Evolutionary conservation across 2,888 invertebrate species (phyloP).

Genomic region (Philopedon plagiatum): DNA sequence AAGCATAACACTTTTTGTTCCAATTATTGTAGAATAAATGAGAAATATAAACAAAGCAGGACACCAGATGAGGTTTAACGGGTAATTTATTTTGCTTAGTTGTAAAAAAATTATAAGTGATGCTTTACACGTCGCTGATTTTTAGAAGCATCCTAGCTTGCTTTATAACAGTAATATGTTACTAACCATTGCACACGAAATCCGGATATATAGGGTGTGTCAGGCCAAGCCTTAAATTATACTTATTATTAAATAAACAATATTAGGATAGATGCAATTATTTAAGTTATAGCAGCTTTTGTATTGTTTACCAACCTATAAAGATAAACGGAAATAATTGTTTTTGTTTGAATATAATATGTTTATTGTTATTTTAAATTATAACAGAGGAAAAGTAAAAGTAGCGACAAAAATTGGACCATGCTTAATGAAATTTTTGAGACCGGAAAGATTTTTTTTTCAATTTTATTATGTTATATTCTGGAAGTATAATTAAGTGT

Average conservation of each 20-base stretch:
- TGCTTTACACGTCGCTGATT: constrained; percentile 46
- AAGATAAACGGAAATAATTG: constrained; percentile 4
- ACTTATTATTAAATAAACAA: constrained; percentile 23
- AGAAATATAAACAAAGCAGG: constrained; percentile 35
- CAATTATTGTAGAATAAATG: constrained; percentile 12
- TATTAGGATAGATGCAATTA: constrained; percentile 21
- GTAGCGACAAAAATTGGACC: constrained; percentile 3
- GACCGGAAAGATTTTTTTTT: constrained; percentile 2
- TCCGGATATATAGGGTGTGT: constrained; percentile 46
- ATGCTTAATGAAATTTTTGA: background rate
- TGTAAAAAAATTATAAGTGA: constrained; percentile 35
- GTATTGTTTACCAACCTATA: background rate
- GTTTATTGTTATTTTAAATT: background rate
- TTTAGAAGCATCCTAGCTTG: constrained; percentile 44
- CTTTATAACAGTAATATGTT: constrained; percentile 45
- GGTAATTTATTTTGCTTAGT: constrained; percentile 42
- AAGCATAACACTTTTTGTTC: background rate
- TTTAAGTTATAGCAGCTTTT: constrained; percentile 10
- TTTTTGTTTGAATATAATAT: background rate
- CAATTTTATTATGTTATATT: background rate
- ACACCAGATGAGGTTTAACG: constrained; percentile 35
- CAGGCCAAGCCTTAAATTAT: constrained; percentile 29
- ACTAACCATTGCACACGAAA: constrained; percentile 43
- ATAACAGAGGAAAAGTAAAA: background rate
- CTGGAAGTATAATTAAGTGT: background rate